A percentile compares a stretch with the other conserved stretches of the same genome.
Conservation (phyloP, 2,888 invertebrate species). For the Amphiduros pacificus region DNA sequence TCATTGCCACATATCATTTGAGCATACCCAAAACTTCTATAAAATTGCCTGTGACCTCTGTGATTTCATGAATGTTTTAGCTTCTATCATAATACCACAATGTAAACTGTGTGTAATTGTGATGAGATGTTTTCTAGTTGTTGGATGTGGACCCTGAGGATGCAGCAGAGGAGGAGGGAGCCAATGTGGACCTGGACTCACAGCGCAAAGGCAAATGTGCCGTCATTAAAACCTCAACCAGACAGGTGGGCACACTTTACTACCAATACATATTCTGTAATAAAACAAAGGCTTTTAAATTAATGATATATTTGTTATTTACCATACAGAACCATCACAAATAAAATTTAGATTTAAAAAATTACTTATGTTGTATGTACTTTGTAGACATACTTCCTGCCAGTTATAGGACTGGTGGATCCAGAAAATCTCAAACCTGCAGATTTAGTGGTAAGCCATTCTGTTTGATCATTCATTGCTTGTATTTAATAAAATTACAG, state of each 20-base stretch:
- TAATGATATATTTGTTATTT: neutral
- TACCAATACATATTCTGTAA: neutral
- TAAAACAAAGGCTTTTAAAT: neutral
- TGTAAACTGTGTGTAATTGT: too few species aligned
- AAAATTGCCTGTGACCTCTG: too few species aligned
- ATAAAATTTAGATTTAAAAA: neutral
- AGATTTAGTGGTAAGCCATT: conserved; percentile 66
- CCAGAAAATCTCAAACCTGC: conserved; percentile 97
- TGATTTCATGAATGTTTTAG: too few species aligned
- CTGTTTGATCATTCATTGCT: too few species aligned
- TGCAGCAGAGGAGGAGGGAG: conserved; percentile 89
- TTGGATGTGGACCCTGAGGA: conserved; percentile 97
- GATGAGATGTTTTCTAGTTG: too few species aligned
- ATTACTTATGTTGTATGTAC: neutral
- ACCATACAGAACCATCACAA: neutral
- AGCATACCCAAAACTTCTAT: too few species aligned
- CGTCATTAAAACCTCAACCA: conserved; percentile 98
- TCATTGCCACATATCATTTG: too few species aligned
- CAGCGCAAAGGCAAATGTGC: conserved; percentile 99
- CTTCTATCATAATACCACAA: too few species aligned
- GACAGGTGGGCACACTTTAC: conserved; percentile 64
- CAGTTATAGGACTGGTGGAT: conserved; percentile 97
- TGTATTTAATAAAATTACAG: too few species aligned
- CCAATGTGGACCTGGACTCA: conserved; percentile 96
- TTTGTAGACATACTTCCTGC: conserved; percentile 92